phyloP scores from a whole-genome alignment of 1,140 invertebrate species.

The Ephestia elutella region DNA sequence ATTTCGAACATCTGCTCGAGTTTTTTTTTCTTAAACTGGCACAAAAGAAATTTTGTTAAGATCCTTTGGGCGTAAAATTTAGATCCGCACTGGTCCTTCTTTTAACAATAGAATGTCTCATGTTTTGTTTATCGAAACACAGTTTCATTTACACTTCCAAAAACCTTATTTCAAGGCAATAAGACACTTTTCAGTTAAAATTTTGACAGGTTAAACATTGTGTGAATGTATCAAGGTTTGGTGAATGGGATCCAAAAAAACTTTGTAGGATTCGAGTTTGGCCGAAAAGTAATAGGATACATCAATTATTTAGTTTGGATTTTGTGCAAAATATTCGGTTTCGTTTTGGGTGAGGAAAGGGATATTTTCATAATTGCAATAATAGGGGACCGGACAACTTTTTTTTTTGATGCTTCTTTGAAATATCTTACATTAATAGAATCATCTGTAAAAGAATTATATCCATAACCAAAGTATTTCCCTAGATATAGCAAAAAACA shows the following conservation, averaged over 20 bases:
- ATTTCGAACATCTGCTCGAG: slow-evolving; percentile 36
- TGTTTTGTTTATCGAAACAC: slow-evolving; percentile 4
- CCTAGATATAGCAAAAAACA: too few species aligned
- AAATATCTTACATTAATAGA: too few species aligned
- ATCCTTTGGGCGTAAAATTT: slow-evolving; percentile 46
- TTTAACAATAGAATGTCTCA: not conserved
- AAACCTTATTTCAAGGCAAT: not conserved
- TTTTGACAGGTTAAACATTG: not conserved
- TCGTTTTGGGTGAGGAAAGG: not conserved
- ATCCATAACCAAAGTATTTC: too few species aligned
- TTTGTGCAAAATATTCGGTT: slow-evolving; percentile 1
- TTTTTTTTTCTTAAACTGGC: slow-evolving; percentile 25
- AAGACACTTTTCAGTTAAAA: not conserved
- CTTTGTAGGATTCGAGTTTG: not conserved
- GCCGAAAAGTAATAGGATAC: not conserved
- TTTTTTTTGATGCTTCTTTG: too few species aligned
- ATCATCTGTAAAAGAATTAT: too few species aligned
- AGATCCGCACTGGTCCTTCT: slow-evolving; percentile 21
- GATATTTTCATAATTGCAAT: not conserved
- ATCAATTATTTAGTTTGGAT: slow-evolving; percentile 1
- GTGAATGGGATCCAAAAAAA: not conserved
- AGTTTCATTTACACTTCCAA: not conserved
- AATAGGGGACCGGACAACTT: too few species aligned
- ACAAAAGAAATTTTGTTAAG: slow-evolving; percentile 26
- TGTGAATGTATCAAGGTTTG: not conserved